These are phyloP conservation scores for Clarias magur DNA, from an alignment of 2,113 vertebrate species.

Conservation along the genomic window DNA sequence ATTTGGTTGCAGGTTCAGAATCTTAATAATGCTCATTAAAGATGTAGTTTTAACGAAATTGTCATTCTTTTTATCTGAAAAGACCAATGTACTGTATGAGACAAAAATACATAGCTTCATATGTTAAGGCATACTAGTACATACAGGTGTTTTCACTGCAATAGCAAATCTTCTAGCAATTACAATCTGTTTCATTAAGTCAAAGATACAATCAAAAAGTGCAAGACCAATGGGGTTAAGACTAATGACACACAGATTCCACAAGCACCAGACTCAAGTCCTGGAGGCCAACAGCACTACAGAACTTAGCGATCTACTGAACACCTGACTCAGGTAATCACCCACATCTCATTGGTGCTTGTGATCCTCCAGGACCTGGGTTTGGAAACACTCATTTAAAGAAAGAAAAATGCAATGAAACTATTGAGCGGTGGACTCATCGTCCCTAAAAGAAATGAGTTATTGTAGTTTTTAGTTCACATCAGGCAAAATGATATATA, in stretches of 20 bases:
- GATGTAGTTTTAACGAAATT: neutral
- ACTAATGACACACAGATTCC: neutral
- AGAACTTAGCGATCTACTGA: neutral
- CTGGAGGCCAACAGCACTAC: neutral
- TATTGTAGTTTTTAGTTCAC: neutral
- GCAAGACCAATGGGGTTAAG: neutral
- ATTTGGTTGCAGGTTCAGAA: neutral
- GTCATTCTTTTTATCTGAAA: neutral
- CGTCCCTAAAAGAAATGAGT: conserved; percentile 16
- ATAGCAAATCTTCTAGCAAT: neutral
- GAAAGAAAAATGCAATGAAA: neutral
- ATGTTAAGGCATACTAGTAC: no score
- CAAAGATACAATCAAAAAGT: neutral
- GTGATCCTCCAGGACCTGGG: neutral
- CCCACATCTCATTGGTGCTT: neutral
- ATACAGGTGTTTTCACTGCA: neutral
- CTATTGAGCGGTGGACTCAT: neutral
- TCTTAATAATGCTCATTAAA: neutral
- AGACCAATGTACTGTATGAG: neutral
- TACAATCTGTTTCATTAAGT: neutral
- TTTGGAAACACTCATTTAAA: neutral
- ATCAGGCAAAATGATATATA: conserved; percentile 6
- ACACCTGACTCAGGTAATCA: neutral
- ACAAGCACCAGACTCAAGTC: neutral
- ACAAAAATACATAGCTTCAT: neutral